These are phyloP conservation scores for Dasyprocta punctata DNA, from an alignment of 2,113 vertebrate genomes.

Conservation along the genomic window DNA sequence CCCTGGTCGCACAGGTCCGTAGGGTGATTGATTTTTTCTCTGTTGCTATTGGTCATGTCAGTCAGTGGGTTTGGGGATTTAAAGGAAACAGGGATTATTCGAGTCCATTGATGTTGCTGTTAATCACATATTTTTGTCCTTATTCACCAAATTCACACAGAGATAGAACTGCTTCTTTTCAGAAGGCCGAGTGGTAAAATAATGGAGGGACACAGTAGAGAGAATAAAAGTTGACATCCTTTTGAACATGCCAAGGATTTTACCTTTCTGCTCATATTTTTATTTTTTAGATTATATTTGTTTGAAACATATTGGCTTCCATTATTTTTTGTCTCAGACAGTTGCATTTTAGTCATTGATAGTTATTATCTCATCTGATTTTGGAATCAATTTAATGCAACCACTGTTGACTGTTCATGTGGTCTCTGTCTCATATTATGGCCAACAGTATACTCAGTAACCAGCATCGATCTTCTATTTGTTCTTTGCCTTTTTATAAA, in stretches of 20 bases:
- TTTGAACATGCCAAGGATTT: neutral
- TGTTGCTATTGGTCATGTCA: constrained; percentile 56
- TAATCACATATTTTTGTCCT: neutral
- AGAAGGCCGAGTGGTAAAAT: neutral
- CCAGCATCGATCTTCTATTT: neutral
- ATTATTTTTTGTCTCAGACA: neutral
- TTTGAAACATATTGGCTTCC: neutral
- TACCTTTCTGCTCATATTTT: neutral
- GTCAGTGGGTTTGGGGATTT: neutral
- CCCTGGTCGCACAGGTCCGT: neutral
- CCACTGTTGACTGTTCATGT: neutral
- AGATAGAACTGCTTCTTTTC: neutral
- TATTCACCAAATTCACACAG: neutral
- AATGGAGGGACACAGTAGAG: neutral
- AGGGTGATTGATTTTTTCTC: constrained; percentile 67
- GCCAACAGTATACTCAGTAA: neutral
- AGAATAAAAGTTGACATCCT: neutral
- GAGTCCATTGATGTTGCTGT: neutral
- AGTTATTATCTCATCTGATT: neutral
- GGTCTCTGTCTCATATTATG: neutral
- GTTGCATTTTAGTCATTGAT: neutral
- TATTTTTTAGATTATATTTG: neutral
- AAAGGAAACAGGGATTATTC: neutral
- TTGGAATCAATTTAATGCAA: neutral
- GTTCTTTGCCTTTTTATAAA: neutral